A percentile compares a stretch with the other conserved stretches of the same genome.
These are phyloP conservation scores for Coenonympha arcania DNA, from an alignment of 2,888 invertebrate genomes.

Conservation along the genomic window DNA sequence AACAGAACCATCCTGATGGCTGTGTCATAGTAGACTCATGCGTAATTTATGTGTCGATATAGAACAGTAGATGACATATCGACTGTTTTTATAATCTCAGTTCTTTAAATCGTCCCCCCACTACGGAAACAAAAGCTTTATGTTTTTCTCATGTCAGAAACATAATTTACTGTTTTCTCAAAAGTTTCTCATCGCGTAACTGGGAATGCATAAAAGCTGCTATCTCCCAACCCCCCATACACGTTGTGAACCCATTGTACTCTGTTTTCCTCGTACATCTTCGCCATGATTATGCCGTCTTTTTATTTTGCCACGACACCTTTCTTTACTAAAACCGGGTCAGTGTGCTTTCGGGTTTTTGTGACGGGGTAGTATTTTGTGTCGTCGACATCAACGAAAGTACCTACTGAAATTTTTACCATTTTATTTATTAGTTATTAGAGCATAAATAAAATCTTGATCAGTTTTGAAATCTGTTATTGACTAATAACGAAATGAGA, in stretches of 20 bases:
- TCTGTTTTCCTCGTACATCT: slow-evolving; percentile 45
- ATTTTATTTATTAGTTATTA: neutral
- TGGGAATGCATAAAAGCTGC: neutral
- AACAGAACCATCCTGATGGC: no score
- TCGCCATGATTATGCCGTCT: slow-evolving; percentile 43
- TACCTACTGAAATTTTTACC: neutral
- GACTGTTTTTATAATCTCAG: no score
- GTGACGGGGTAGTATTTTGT: neutral
- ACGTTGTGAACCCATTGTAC: slow-evolving; percentile 38
- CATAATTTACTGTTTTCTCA: neutral
- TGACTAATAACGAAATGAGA: no score
- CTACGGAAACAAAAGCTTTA: no score
- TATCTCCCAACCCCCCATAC: neutral
- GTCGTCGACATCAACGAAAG: neutral
- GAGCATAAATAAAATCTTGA: neutral
- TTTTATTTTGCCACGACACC: slow-evolving; percentile 39
- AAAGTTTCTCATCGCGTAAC: neutral
- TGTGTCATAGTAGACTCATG: no score
- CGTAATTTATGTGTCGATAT: no score
- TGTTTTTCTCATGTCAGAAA: no score
- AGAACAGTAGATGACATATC: no score
- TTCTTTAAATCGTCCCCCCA: no score
- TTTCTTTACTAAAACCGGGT: slow-evolving; percentile 22
- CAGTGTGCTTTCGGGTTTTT: slow-evolving; percentile 21
- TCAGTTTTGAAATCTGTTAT: no score